Evolutionary conservation across 2,888 invertebrate genomes (phyloP).

Genomic region (Papilio elwesi): DNA sequence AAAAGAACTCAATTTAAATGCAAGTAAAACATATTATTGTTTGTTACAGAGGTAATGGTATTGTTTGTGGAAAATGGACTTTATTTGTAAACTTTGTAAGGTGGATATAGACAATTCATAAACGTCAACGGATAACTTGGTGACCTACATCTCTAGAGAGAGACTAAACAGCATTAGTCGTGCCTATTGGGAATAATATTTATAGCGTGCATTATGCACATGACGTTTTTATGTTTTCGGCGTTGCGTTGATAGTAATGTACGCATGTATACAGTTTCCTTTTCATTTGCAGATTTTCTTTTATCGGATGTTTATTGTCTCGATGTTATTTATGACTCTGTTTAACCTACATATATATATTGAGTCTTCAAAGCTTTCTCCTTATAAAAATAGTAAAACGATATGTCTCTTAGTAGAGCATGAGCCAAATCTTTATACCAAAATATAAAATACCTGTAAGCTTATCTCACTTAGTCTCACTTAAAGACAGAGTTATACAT

Average conservation of each 20-base stretch:
- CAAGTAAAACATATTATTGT: constrained; percentile 42
- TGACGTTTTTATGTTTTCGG: constrained; percentile 82
- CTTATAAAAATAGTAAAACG: neutral
- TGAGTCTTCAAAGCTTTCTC: neutral
- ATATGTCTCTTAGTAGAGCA: too few species aligned
- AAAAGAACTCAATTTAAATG: constrained; percentile 40
- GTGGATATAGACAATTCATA: constrained; percentile 52
- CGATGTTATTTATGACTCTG: constrained; percentile 12
- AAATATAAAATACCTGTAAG: neutral
- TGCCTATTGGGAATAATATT: constrained; percentile 79
- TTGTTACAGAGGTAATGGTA: constrained; percentile 34
- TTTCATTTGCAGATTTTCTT: constrained; percentile 54
- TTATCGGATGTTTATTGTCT: constrained; percentile 26
- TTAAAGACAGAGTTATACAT: neutral
- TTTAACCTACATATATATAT: constrained; percentile 18
- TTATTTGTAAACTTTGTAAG: constrained; percentile 52
- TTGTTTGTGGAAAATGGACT: constrained; percentile 53
- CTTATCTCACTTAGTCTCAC: neutral
- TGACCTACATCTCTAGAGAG: constrained; percentile 83
- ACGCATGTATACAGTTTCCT: constrained; percentile 59
- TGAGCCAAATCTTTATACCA: too few species aligned
- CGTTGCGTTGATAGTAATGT: constrained; percentile 68
- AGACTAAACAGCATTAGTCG: constrained; percentile 72
- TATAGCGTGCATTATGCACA: constrained; percentile 81
- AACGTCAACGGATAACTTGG: constrained; percentile 62